Base-by-base conservation (phyloP, 2,113 vertebrate species). In the Lepus timidus region DNA sequence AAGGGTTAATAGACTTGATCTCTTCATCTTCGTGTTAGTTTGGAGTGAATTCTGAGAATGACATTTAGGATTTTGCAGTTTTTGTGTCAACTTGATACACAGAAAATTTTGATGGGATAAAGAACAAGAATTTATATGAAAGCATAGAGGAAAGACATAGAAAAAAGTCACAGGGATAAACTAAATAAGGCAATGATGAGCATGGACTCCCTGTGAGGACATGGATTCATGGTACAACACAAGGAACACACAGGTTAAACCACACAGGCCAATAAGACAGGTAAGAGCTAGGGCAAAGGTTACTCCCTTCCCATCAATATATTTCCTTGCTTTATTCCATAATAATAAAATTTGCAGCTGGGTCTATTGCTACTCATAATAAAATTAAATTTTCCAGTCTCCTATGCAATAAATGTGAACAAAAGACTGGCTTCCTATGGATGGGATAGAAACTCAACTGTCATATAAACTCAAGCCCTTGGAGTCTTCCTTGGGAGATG, bases 71-170 rank as follows among this genome's bases (percentile, higher is more conserved):
- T 25, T 49, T 85, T 52, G 22, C 10, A 68, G 55, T 12, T 87
- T 91, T 90, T 52, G 39, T 20, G 58, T 44, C n/a, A 93, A 88
- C 49, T 65, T 92, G 65, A 85, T 58, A 85, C 58, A 27, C 44
- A 3, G 61, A 95, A 36, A 51, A 81, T 75, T 85, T 88, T 85
- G 6, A 85, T 79, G 71, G 51, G 16, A 74, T 39, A 49, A 78
- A 96, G 33, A 93, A n/a, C 9, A 82, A 87, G 33, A 79, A 70
- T 33, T 52, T 33, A 87, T 65, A 23, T 33, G 51, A 85, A 96
- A 89, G 14, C 19, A 33, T 29, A 27, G 25, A 64, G 55, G 9
- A 91, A 31, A 14, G 10, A 78, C 27, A 79, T 0, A 16, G 22
- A 82, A 75, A 68, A 88, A 94, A 79, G 6, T 83, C 52, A 52